Base-by-base conservation (phyloP, 35 echinoderm and acorn worm species). In the Heliocidaris erythrogramma region DNA sequence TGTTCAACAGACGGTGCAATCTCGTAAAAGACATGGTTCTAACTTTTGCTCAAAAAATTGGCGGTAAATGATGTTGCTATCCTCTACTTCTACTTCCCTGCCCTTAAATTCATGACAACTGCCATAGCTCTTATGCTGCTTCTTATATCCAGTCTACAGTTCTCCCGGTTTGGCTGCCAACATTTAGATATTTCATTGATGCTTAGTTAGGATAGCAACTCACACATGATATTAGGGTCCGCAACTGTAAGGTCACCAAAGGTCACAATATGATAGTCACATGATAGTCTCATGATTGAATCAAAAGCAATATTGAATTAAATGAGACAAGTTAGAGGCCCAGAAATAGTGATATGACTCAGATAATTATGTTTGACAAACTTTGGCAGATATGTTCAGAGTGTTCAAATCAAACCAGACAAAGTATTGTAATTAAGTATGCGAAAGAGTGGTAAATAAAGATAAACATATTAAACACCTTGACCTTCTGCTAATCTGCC, bases 1-100 rank as follows among this genome's bases (percentile, higher is more conserved):
- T n/a, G 65, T 78, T 78, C 65, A 78, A 78, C 65, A 78, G 65
- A 78, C 65, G 65, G 65, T 78, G 65, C 65, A 78, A 78, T 78
- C 65, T 78, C 5, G 65, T 78, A 21, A 78, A 56, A 78, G 18
- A 78, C 65, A 78, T 78, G 65, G 21, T 78, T 78, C 27, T 78
- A 78, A 78, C 65, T 78, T 78, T 29, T 21, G 21, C 65, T 78
- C 4, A 78, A 78, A 78, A 78, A 78, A 8, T 78, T 78, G 65
- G 18, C 27, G 65, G 27, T 78, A 78, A 78, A 78, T 78, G 27
- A 78, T 78, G 65, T 78, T 78, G 65, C 65, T 78, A 78, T 78
- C 65, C 65, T 78, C 18, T 7, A 24, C 8, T 27, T 78, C 14
- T 78, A 27, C 65, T n/a, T 78, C 65, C 65, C 65, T 78, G 65